Conservation (phyloP, 2,888 invertebrate species). For the Diloba caeruleocephala region DNA sequence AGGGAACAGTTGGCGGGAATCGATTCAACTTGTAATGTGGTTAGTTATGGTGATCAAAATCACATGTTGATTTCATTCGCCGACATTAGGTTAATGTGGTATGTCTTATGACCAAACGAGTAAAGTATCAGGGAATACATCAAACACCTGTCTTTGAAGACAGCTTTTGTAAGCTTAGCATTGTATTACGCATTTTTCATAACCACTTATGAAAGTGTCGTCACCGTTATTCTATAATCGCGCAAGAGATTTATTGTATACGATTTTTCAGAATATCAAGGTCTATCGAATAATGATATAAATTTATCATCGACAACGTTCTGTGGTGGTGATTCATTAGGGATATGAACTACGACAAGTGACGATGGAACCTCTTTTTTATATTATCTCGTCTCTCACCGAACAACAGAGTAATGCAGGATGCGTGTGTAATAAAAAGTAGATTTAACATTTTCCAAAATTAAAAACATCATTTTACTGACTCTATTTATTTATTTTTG, state of each 20-base stretch:
- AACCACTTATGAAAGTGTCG: constrained; percentile 39
- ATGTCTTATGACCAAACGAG: constrained; percentile 38
- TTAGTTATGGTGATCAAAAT: constrained; percentile 87
- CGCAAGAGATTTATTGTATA: constrained; percentile 39
- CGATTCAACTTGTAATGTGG: constrained; percentile 81
- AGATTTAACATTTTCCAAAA: constrained; percentile 79
- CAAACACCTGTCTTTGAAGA: constrained; percentile 39
- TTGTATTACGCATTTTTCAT: constrained; percentile 16
- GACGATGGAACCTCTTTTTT: constrained; percentile 42
- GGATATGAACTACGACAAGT: constrained; percentile 55
- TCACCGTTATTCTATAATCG: constrained; percentile 39
- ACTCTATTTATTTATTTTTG: no score
- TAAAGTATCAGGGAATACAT: constrained; percentile 40
- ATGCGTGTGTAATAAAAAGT: constrained; percentile 79
- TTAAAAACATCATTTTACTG: no score
- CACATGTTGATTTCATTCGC: constrained; percentile 79
- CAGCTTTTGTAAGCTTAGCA: constrained; percentile 10
- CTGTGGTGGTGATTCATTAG: constrained; percentile 66
- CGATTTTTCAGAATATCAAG: constrained; percentile 33
- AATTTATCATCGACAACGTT: constrained; percentile 40
- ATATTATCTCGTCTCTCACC: constrained; percentile 58
- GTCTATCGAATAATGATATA: constrained; percentile 38
- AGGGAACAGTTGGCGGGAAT: constrained; percentile 83
- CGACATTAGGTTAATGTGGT: constrained; percentile 62
- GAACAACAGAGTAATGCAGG: constrained; percentile 69